A percentile compares a stretch with the other conserved stretches of the same genome.
Evolutionary conservation across 2,888 invertebrate genomes (phyloP).

Genomic region (Brenthis ino): DNA sequence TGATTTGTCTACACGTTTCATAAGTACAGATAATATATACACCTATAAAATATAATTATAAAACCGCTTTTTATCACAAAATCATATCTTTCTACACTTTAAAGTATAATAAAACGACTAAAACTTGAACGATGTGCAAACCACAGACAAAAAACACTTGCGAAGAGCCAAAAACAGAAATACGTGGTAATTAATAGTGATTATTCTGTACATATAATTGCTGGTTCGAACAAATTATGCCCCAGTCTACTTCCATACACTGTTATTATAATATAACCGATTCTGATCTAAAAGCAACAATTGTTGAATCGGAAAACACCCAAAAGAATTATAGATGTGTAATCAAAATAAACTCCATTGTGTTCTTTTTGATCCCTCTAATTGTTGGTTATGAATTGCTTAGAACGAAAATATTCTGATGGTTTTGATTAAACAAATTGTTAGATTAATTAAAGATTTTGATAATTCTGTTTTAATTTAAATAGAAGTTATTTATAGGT

Average conservation of each 20-base stretch:
- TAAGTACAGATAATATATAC: no score
- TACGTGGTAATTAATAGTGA: slow-evolving; percentile 62
- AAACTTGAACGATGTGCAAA: slow-evolving; percentile 8
- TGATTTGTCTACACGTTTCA: no score
- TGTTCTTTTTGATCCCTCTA: slow-evolving; percentile 53
- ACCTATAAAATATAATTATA: no score
- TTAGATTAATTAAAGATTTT: slow-evolving; percentile 34
- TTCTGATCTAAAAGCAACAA: slow-evolving; percentile 66
- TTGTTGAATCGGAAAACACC: slow-evolving; percentile 68
- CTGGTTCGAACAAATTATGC: slow-evolving; percentile 62
- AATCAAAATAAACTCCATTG: slow-evolving; percentile 66
- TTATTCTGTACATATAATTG: slow-evolving; percentile 72
- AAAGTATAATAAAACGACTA: slow-evolving; percentile 13
- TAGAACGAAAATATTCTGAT: slow-evolving; percentile 39
- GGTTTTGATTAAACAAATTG: slow-evolving; percentile 39
- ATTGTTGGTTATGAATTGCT: slow-evolving; percentile 52
- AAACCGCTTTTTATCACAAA: no score
- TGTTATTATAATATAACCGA: slow-evolving; percentile 66
- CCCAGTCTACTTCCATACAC: slow-evolving; percentile 59
- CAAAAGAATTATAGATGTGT: slow-evolving; percentile 73
- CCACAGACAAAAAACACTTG: slow-evolving; percentile 28
- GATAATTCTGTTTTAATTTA: slow-evolving; percentile 34
- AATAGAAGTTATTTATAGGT: not conserved
- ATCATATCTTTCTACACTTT: not conserved
- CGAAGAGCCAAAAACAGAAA: slow-evolving; percentile 27